phyloP scores from a whole-genome alignment of 2,797 vertebrate genomes.

The Dipus sagitta region DNA sequence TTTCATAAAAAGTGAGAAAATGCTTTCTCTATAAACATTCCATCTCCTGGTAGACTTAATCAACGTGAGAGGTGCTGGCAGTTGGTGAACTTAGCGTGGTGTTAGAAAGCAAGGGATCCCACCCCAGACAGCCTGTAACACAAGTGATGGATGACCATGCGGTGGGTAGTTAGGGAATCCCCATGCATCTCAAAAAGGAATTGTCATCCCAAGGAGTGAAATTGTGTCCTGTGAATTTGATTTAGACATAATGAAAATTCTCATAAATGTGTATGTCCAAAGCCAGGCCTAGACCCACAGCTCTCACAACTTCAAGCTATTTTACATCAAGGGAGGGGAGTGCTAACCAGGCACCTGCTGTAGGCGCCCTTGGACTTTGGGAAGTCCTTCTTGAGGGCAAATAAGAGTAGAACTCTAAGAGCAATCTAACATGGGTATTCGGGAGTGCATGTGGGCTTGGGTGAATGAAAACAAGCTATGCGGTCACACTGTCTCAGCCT shows the following conservation, averaged over 20 bases:
- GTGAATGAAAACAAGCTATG: not conserved
- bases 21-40: conserved; percentile 77
- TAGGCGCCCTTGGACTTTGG: no score
- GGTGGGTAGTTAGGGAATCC: conserved; percentile 65
- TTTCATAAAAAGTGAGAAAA: conserved; percentile 87
- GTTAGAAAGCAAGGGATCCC: conserved; percentile 67
- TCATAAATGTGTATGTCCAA: conserved; percentile 85
- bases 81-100: conserved; percentile 53
- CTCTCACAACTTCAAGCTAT: not conserved
- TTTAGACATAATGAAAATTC: conserved; percentile 85
- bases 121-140: conserved; percentile 74
- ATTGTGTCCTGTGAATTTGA: conserved; percentile 72
- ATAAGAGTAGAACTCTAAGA: not conserved
- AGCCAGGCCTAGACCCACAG: conserved; percentile 45
- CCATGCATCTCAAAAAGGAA: conserved; percentile 58
- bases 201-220: conserved; percentile 72
- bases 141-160: conserved; percentile 64
- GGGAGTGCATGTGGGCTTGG: not conserved
- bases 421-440: no score
- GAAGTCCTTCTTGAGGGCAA: not conserved
- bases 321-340: not conserved
- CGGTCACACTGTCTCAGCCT: not conserved
- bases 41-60: conserved; percentile 75
- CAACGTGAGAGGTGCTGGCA: conserved; percentile 71
- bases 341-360: rapidly evolving